Base-by-base conservation (phyloP, 2,888 invertebrate genomes). In the Hecatera dysodea region DNA sequence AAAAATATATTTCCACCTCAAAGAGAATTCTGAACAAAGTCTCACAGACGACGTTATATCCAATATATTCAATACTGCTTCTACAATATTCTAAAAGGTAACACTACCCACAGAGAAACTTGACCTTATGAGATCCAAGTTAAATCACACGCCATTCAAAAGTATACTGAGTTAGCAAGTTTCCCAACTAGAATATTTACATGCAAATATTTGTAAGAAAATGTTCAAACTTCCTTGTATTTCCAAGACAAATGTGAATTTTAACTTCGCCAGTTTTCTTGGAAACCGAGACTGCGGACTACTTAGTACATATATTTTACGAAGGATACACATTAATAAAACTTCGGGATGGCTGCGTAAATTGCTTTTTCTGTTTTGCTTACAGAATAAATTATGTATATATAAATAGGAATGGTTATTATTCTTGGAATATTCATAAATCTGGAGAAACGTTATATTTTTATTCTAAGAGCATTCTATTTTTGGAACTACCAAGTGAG, bases 191-290 rank as follows among this genome's bases (percentile, higher is more conserved):
- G 69, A 78, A 81, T 74, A 86, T 85, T 82, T 83, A 84, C 80
- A 85, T 86, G 86, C 73, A 81, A 86, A 87, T 86, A 75, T 82
- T 80, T 74, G 72, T 56, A 53, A 63, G 70, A 69, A 71, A 81
- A 75, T 64, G 70, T 77, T 52, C 63, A 71, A 84, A 79, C 74
- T 80, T 74, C 60, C 67, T 57, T 66, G 52, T 67, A 52, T 66
- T 73, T 60, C 59, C 71, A 46, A 63, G 78, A 85, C 67, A 69
- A 84, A 81, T 80, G 75, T 62, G 67, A 73, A 56, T 82, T 79
- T 79, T 77, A 62, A 73, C 73, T 80, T 57, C 44, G 17, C 19
- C 22, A 17, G 22, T 33, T 29, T 42, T 22, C 50, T 36, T 7
- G 59, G 67, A 52, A 71, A 68, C 67, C 48, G 33, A 55, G 29